Percentiles rank a stretch among this genome's conserved stretches.
These are phyloP conservation scores for Henricia sp. DNA, from an alignment of 53 echinoderm and acorn worm species.

Conservation along the genomic window DNA sequence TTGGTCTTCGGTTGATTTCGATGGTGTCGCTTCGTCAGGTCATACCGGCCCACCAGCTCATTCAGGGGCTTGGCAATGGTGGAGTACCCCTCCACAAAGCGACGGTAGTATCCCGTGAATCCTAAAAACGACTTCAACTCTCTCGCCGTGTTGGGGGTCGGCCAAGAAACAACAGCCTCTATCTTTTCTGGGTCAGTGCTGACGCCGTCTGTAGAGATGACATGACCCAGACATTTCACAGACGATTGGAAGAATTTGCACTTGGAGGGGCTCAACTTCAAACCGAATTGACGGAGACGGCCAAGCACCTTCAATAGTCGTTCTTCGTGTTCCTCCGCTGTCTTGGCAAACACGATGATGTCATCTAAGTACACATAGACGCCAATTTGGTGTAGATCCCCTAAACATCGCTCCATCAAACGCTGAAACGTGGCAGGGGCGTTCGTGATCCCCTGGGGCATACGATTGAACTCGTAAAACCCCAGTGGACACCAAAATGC, in stretches of 20 bases:
- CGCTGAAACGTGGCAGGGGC: conserved; percentile 70
- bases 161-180: conserved; percentile 65
- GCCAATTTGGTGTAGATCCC: conserved; percentile 16
- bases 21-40: background rate
- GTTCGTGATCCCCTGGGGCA: conserved; percentile 37
- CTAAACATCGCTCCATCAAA: conserved; percentile 69
- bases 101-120: conserved; percentile 76
- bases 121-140: conserved; percentile 73
- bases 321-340: conserved; percentile 46
- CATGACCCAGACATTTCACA: conserved; percentile 66
- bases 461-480: conserved; percentile 49
- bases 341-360: conserved; percentile 17
- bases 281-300: conserved; percentile 55
- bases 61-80: conserved; percentile 70
- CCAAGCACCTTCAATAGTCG: conserved; percentile 40
- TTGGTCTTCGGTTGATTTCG: too few relatives aligned
- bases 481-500: conserved; percentile 64
- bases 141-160: conserved; percentile 42
- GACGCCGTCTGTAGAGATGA: conserved; percentile 68
- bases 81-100: conserved; percentile 69
- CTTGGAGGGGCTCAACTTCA: too few relatives aligned
- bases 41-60: background rate
- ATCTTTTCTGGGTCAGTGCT: conserved; percentile 72
- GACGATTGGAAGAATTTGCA: conserved; percentile 61
- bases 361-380: conserved; percentile 68